Conservation (phyloP, 92 coral and sea anemone species). For the Umimayanthus kanabou region DNA sequence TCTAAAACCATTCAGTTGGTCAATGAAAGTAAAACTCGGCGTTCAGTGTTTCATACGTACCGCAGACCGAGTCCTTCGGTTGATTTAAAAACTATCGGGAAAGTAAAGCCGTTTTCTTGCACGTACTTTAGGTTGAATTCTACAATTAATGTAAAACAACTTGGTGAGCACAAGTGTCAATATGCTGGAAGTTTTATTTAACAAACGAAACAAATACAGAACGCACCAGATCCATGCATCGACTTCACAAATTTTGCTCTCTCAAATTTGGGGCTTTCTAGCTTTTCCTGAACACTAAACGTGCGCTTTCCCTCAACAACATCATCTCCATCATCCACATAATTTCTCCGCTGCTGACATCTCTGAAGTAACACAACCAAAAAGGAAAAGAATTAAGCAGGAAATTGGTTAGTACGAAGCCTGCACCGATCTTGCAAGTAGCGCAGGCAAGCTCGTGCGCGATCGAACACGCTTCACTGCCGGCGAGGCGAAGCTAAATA, state of each 20-base stretch:
- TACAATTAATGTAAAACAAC: constrained; percentile 59
- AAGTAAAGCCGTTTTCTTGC: constrained; percentile 85
- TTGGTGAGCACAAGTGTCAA: constrained; percentile 48
- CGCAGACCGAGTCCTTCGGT: constrained; percentile 90
- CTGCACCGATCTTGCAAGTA: constrained; percentile 9
- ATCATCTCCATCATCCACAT: constrained; percentile 89
- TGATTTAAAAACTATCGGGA: constrained; percentile 69
- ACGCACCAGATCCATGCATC: constrained; percentile 93
- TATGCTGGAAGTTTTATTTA: constrained; percentile 55
- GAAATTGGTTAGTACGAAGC: constrained; percentile 39
- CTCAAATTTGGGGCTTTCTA: constrained; percentile 79
- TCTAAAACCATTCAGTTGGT: constrained; percentile 11
- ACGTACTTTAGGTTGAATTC: constrained; percentile 84
- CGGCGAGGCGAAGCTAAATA: constrained; percentile 22
- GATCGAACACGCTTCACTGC: constrained; percentile 29
- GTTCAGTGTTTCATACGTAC: constrained; percentile 57
- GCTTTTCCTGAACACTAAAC: constrained; percentile 93
- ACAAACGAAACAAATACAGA: constrained; percentile 42
- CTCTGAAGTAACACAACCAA: constrained; percentile 71
- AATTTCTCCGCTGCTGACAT: constrained; percentile 90
- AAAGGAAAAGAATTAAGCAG: constrained; percentile 43
- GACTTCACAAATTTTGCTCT: constrained; percentile 72
- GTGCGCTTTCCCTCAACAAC: constrained; percentile 98
- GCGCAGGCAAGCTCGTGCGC: constrained; percentile 13
- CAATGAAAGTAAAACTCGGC: constrained; percentile 4